These are phyloP conservation scores for Tinea semifulvella DNA, from an alignment of 2,888 invertebrate species.

Conservation along the genomic window DNA sequence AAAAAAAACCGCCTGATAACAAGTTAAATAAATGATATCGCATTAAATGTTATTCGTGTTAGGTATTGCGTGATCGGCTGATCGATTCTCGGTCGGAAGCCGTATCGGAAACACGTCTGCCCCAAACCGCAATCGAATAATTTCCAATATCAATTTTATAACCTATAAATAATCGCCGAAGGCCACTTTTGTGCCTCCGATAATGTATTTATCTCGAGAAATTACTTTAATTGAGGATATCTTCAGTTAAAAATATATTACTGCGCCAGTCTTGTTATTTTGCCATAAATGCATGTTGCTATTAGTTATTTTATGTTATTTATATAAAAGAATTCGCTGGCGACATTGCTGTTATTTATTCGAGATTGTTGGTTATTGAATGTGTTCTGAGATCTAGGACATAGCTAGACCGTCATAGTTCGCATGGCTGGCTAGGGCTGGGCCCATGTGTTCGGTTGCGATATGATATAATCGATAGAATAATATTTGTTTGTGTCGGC, in stretches of 20 bases:
- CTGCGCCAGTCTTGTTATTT: constrained; percentile 23
- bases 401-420: constrained; percentile 50
- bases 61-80: constrained; percentile 45
- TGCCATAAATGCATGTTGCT: constrained; percentile 14
- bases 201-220: constrained; percentile 34
- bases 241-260: constrained; percentile 23
- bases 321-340: constrained; percentile 19
- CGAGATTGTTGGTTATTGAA: constrained; percentile 7
- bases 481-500: constrained; percentile 1
- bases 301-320: constrained; percentile 8
- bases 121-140: constrained; percentile 57
- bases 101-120: constrained; percentile 60
- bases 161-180: constrained; percentile 47
- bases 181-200: constrained; percentile 27
- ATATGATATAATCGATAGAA: constrained; percentile 42
- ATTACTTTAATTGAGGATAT: constrained; percentile 33
- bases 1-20: constrained; percentile 4
- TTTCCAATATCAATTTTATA: constrained; percentile 52
- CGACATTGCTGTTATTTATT: constrained; percentile 24
- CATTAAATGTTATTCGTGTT: constrained; percentile 5
- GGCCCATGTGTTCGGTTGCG: constrained; percentile 39
- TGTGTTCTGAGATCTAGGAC: constrained; percentile 46
- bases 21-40: constrained; percentile 9
- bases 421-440: constrained; percentile 40
- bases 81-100: constrained; percentile 38